Evolutionary conservation across 1,140 invertebrate species (phyloP).

Genomic region (Telenomus remus): DNA sequence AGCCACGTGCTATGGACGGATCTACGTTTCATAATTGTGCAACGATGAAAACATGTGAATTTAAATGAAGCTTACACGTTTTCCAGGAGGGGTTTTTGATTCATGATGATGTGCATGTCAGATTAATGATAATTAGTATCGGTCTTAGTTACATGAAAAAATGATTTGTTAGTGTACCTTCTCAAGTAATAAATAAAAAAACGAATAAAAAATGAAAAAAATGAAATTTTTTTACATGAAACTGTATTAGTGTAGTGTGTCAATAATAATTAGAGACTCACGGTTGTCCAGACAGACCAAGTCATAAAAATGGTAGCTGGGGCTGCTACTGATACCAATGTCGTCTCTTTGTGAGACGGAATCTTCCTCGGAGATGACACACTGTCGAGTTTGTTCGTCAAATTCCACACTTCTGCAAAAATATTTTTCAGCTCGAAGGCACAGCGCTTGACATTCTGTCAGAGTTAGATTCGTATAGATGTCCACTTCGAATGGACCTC

Average conservation of each 20-base stretch:
- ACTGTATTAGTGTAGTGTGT: neutral
- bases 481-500: slow-evolving; percentile 90
- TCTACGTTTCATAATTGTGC: slow-evolving; percentile 70
- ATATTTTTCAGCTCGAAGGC: slow-evolving; percentile 87
- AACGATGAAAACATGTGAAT: slow-evolving; percentile 55
- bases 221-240: too few relatives aligned
- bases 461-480: slow-evolving; percentile 89
- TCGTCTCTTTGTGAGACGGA: slow-evolving; percentile 90
- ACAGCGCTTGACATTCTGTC: slow-evolving; percentile 88
- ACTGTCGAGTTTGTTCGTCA: slow-evolving; percentile 88
- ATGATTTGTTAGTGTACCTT: too few relatives aligned
- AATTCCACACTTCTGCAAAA: slow-evolving; percentile 93
- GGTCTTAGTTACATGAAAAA: too few relatives aligned
- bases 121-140: too few relatives aligned
- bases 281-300: slow-evolving; percentile 90
- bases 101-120: too few relatives aligned
- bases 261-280: slow-evolving; percentile 76
- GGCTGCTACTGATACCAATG: slow-evolving; percentile 85
- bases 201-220: too few relatives aligned
- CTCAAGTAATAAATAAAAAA: too few relatives aligned
- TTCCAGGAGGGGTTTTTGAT: neutral
- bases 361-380: slow-evolving; percentile 91
- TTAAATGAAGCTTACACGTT: slow-evolving; percentile 8
- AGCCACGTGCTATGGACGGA: slow-evolving; percentile 80
- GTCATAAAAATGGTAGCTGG: slow-evolving; percentile 89